Evolutionary conservation across 2,888 invertebrate species (phyloP).

Genomic region (Andrena haemorrhoa): DNA sequence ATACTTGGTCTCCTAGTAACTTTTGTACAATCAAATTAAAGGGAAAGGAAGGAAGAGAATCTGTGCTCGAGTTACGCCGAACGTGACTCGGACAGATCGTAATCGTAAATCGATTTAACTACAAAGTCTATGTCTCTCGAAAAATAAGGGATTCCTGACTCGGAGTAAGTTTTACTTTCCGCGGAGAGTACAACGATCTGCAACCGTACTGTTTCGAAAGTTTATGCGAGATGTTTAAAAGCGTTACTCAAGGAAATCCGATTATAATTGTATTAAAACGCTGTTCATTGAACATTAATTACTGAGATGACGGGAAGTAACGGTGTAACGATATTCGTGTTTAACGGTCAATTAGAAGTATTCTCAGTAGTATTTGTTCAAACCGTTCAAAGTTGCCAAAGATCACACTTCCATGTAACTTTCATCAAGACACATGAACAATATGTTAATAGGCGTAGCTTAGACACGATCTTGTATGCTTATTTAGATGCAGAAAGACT

Average conservation of each 20-base stretch:
- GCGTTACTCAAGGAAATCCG: conserved; percentile 7
- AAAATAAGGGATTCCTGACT: conserved; percentile 19
- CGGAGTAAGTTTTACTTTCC: conserved; percentile 20
- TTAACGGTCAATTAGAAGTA: conserved; percentile 49
- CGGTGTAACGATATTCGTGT: conserved; percentile 30
- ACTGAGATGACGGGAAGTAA: conserved; percentile 15
- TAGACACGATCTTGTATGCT: not conserved
- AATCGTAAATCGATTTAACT: conserved; percentile 16
- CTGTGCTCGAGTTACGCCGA: conserved; percentile 24
- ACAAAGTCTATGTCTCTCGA: not conserved
- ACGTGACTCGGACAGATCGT: not conserved
- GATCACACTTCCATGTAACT: conserved; percentile 39
- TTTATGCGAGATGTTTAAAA: conserved; percentile 7
- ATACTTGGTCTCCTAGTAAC: conserved; percentile 5
- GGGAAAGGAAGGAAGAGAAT: conserved; percentile 6
- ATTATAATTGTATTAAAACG: conserved; percentile 5
- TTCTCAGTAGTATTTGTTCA: conserved; percentile 42
- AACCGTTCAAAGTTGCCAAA: conserved; percentile 57
- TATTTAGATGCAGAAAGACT: conserved; percentile 19
- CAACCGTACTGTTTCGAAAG: not conserved
- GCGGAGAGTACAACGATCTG: not conserved
- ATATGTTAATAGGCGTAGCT: conserved; percentile 10
- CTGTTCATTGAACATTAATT: conserved; percentile 13
- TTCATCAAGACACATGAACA: conserved; percentile 26
- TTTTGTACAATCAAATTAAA: conserved; percentile 32